phyloP scores from a whole-genome alignment of 2,888 invertebrate species.

The Gryllus longicercus region DNA sequence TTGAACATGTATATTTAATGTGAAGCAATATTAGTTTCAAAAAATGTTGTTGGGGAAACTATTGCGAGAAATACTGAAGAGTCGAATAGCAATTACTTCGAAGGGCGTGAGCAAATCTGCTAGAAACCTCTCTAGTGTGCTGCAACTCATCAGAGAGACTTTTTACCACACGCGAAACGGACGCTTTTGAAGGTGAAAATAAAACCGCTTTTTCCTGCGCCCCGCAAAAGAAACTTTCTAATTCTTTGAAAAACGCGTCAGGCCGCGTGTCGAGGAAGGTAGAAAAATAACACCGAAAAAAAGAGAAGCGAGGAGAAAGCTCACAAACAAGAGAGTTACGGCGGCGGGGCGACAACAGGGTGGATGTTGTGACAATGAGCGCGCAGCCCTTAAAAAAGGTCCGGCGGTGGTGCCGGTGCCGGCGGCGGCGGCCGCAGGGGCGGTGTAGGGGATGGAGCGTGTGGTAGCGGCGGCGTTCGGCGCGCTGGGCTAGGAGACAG shows the following conservation, averaged over 20 bases:
- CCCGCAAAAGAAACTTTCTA: slow-evolving; percentile 3
- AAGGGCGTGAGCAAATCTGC: neutral
- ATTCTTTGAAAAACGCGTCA: slow-evolving; percentile 17
- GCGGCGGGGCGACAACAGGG: slow-evolving; percentile 3
- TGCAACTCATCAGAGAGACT: neutral
- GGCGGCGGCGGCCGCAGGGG: neutral
- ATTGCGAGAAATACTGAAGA: neutral
- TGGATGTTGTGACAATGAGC: slow-evolving; percentile 17
- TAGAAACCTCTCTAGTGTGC: no score
- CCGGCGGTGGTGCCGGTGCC: neutral
- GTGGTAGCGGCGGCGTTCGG: neutral
- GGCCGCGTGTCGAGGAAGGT: neutral
- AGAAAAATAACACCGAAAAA: slow-evolving; percentile 4
- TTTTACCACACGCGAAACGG: neutral
- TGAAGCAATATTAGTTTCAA: no score
- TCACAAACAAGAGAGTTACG: slow-evolving; percentile 10
- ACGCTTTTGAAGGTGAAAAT: slow-evolving; percentile 17
- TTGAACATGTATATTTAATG: no score
- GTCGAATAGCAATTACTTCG: neutral
- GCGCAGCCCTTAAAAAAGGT: neutral
- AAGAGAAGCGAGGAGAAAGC: neutral
- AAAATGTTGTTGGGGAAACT: no score
- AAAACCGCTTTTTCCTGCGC: neutral
- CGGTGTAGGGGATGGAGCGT: neutral
- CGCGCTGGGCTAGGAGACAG: neutral